Percentiles rank a stretch among this genome's conserved stretches.
phyloP scores from a whole-genome alignment of 2,888 invertebrate genomes.

The Netelia virgata region DNA sequence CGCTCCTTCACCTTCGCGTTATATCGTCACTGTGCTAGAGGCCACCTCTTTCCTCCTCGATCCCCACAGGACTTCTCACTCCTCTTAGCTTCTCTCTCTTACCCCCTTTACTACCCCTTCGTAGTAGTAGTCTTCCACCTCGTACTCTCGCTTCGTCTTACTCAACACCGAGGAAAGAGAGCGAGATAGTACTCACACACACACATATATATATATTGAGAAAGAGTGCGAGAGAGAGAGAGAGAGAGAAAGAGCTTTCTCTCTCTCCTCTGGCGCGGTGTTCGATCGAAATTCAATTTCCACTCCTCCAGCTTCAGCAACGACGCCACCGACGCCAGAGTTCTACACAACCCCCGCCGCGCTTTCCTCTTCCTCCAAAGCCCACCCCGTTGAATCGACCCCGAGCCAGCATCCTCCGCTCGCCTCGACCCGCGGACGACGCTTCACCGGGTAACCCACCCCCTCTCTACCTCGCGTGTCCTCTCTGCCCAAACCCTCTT shows the following conservation, averaged over 20 bases:
- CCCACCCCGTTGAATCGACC: constrained; percentile 55
- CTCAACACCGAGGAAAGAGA: constrained; percentile 33
- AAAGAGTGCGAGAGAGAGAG: not conserved
- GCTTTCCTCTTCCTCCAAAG: constrained; percentile 15
- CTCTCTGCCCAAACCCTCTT: constrained; percentile 48
- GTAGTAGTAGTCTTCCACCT: constrained; percentile 34
- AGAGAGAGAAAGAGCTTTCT: constrained; percentile 6
- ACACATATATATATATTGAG: constrained; percentile 1
- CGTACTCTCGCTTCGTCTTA: constrained; percentile 58
- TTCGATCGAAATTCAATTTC: constrained; percentile 85
- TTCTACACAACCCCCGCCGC: constrained; percentile 41
- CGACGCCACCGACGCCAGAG: constrained; percentile 65
- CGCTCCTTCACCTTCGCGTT: constrained; percentile 45
- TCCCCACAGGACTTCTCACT: constrained; percentile 56
- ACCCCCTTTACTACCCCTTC: constrained; percentile 40
- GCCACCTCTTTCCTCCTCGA: constrained; percentile 36
- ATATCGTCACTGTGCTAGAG: constrained; percentile 30
- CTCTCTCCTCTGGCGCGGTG: constrained; percentile 74
- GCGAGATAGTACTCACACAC: constrained; percentile 5
- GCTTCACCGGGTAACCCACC: constrained; percentile 62
- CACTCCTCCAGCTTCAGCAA: constrained; percentile 77
- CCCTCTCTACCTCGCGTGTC: constrained; percentile 56
- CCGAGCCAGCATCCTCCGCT: constrained; percentile 59
- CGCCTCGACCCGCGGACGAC: constrained; percentile 55
- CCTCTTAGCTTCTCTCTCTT: constrained; percentile 49